Evolutionary conservation across 2,888 invertebrate genomes (phyloP).

Genomic region (Drosophila glabriapex): DNA sequence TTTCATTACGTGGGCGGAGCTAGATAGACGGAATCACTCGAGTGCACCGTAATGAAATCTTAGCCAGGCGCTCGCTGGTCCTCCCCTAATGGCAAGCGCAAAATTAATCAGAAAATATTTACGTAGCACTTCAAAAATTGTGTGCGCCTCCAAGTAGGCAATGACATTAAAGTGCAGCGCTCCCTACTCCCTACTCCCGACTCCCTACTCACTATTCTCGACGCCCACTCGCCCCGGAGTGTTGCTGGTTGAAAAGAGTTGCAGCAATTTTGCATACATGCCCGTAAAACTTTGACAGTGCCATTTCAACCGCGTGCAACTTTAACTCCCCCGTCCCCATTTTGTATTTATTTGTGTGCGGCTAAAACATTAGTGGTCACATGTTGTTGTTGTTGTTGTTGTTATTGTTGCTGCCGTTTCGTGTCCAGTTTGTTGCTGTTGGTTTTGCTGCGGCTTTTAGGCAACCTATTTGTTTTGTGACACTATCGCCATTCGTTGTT

Average conservation of each 20-base stretch:
- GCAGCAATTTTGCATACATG: constrained; percentile 11
- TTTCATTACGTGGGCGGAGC: constrained; percentile 53
- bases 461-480: constrained; percentile 78
- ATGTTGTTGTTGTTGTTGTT: constrained; percentile 34
- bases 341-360: constrained; percentile 63
- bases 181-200: not conserved
- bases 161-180: constrained; percentile 47
- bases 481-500: constrained; percentile 66
- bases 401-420: constrained; percentile 34
- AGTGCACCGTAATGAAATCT: constrained; percentile 78
- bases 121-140: constrained; percentile 73
- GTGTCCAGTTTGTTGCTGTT: constrained; percentile 58
- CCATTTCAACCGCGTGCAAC: constrained; percentile 51
- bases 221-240: not conserved
- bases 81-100: constrained; percentile 55
- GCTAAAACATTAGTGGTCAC: constrained; percentile 75
- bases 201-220: not conserved
- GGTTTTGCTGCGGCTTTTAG: constrained; percentile 72
- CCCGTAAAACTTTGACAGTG: constrained; percentile 51
- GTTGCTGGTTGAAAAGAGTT: not conserved
- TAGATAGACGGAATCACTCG: constrained; percentile 41
- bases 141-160: constrained; percentile 56
- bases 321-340: constrained; percentile 4
- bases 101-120: constrained; percentile 83
- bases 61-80: constrained; percentile 33